Base-by-base conservation (phyloP, 2,113 vertebrate genomes). In the Amia ocellicauda region DNA sequence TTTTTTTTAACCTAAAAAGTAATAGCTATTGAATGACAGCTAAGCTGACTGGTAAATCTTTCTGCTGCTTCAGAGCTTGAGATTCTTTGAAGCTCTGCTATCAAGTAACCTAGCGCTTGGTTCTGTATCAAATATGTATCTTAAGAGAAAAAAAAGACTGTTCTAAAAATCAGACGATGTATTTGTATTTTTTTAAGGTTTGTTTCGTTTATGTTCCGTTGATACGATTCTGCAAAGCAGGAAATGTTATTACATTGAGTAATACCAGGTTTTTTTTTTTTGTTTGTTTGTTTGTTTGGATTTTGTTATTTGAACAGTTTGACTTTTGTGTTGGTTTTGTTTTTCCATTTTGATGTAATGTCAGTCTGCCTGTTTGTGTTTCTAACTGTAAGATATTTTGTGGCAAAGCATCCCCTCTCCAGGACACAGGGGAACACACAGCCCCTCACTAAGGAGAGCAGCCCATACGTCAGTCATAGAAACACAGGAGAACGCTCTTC, bases 221-320 rank as follows among this genome's bases (percentile, higher is more conserved):
- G 11, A 36, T 7, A 36, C 59, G 62, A 69, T 67, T 81, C 83
- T 84, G 80, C 80, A 41, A 76, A 83, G 82, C 80, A 84, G 85
- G 85, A 78, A 19, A 19, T 16, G n/a, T 47, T 7, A n/a, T n/a
- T 58, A 31, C 42, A 80, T 67, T 63, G 62, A 74, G 66, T 69
- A 43, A 79, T 55, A 66, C 68, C 58, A 77, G 40, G 16, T 4
- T 3, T 47, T 58, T 62, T 26, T 57, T 68, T 72, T 63, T 57
- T 41, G 31, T 67, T 68, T 70, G 13, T 22, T 49, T 49, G 51
- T 43, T 42, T 41, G 42, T 55, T 23, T 51, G 40, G 20, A 24
- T 10, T 17, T 56, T 17, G 43, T 16, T 3, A 8, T 40, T 63
- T 63, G 53, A 20, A 55, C 16, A 47, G 28, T 59, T 11, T 59